A percentile compares a stretch with the other conserved stretches of the same genome.
Conservation (phyloP, 2,888 invertebrate species). For the Carpatolechia fugitivella region DNA sequence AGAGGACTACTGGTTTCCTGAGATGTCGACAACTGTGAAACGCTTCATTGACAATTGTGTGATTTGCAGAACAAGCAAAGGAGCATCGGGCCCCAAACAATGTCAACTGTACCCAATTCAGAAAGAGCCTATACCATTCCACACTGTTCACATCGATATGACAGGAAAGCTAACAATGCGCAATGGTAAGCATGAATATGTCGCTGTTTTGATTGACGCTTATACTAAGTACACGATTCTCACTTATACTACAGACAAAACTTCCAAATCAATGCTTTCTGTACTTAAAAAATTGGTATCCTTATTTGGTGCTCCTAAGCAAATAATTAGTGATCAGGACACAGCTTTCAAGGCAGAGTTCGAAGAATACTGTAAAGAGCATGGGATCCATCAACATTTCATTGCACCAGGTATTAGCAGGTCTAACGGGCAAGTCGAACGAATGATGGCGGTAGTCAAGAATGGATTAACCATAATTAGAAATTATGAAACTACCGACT, state of each 20-base stretch:
- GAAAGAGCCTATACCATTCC: conserved; percentile 3
- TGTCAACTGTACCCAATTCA: conserved; percentile 23
- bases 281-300: conserved; percentile 16
- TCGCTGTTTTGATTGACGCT: not conserved
- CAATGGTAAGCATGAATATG: conserved; percentile 3
- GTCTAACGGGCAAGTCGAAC: conserved; percentile 11
- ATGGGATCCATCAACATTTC: conserved; percentile 13
- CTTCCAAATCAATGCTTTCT: conserved; percentile 14
- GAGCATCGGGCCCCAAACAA: conserved; percentile 30
- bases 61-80: conserved; percentile 29
- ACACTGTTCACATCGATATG: conserved; percentile 13
- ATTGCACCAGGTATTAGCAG: conserved; percentile 8
- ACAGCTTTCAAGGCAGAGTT: conserved; percentile 13
- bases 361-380: not conserved
- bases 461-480: conserved; percentile 5
- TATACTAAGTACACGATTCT: conserved; percentile 15
- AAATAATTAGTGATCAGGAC: conserved; percentile 10
- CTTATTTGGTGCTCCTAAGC: conserved; percentile 9
- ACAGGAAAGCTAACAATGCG: not conserved
- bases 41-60: conserved; percentile 29
- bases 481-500: conserved; percentile 13
- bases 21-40: conserved; percentile 26
- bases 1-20: conserved; percentile 27
- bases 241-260: conserved; percentile 18
- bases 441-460: conserved; percentile 9